phyloP scores from a whole-genome alignment of 64 coral and sea anemone genomes.

The Exaiptasia diaphana region DNA sequence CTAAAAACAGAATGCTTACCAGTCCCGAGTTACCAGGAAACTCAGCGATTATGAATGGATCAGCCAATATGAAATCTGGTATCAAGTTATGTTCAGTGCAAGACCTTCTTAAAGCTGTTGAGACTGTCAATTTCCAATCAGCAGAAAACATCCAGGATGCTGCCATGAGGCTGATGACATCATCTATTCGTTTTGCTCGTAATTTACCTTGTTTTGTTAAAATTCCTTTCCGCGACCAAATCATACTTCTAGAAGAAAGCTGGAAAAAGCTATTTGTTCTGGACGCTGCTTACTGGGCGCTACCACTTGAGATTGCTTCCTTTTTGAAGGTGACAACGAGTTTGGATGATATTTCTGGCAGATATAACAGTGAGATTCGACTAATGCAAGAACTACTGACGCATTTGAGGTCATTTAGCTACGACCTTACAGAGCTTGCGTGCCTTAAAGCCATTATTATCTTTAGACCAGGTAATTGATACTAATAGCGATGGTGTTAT shows the following conservation, averaged over 20 bases:
- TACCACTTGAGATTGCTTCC: slow-evolving; percentile 57
- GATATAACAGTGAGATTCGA: slow-evolving; percentile 32
- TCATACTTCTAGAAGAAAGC: slow-evolving; percentile 91
- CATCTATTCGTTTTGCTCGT: slow-evolving; percentile 72
- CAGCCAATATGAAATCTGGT: background rate
- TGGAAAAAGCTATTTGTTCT: slow-evolving; percentile 91
- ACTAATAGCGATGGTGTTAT: background rate
- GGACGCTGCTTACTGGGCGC: slow-evolving; percentile 77
- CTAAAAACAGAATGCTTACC: too few species aligned
- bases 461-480: slow-evolving; percentile 87
- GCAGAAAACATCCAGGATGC: slow-evolving; percentile 69
- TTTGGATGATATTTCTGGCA: background rate
- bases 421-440: slow-evolving; percentile 76
- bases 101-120: slow-evolving; percentile 70
- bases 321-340: background rate
- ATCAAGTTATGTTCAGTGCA: slow-evolving; percentile 17
- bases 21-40: too few species aligned
- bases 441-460: slow-evolving; percentile 82
- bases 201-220: slow-evolving; percentile 75
- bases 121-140: slow-evolving; percentile 53
- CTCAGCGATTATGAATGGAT: background rate
- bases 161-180: slow-evolving; percentile 48
- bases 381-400: slow-evolving; percentile 57
- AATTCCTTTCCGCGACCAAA: slow-evolving; percentile 85
- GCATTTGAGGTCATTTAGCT: slow-evolving; percentile 52